Percentiles rank a stretch among this genome's conserved stretches.
Evolutionary conservation across 2,113 vertebrate genomes (phyloP).

Genomic region (Psittacara wagleri): DNA sequence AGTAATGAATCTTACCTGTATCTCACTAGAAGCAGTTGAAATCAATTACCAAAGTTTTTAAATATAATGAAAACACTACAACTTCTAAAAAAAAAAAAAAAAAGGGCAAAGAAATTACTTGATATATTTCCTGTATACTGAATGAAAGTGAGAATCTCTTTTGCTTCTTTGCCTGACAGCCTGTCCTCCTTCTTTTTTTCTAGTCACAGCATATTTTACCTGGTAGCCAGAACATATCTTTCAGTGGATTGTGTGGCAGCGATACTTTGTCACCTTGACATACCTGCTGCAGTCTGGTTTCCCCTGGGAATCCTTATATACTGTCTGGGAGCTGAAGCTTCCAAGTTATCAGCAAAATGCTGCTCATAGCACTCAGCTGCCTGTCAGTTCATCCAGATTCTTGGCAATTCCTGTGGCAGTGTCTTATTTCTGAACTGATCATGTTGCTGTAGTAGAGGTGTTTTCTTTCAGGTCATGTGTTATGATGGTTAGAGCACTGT

Average conservation of each 20-base stretch:
- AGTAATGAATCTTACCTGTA: not conserved
- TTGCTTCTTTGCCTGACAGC: not conserved
- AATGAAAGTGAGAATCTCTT: not conserved
- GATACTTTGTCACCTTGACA: conserved; percentile 51
- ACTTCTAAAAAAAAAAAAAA: not conserved
- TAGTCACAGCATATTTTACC: not conserved
- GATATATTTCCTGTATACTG: not conserved
- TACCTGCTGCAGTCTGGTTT: conserved; percentile 21
- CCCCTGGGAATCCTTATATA: conserved; percentile 2
- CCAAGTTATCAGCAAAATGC: conserved; percentile 23
- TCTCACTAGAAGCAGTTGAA: not conserved
- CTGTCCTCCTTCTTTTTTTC: not conserved
- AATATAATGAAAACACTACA: not conserved
- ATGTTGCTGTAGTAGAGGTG: not conserved
- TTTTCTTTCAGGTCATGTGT: not conserved
- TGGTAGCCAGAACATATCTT: not conserved
- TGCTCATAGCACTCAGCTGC: not conserved
- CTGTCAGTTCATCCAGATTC: conserved; percentile 13
- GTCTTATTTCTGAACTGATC: not conserved
- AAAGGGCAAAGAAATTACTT: not conserved
- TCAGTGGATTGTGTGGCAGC: not conserved
- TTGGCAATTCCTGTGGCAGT: not conserved
- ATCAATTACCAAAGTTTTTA: not conserved
- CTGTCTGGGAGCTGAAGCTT: not conserved
- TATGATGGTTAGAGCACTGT: not conserved